Percentiles rank a stretch among this genome's conserved stretches.
Evolutionary conservation across 37 sponge, comb jelly and placozoan genomes (phyloP).

Genomic region (Crambe crambe): DNA sequence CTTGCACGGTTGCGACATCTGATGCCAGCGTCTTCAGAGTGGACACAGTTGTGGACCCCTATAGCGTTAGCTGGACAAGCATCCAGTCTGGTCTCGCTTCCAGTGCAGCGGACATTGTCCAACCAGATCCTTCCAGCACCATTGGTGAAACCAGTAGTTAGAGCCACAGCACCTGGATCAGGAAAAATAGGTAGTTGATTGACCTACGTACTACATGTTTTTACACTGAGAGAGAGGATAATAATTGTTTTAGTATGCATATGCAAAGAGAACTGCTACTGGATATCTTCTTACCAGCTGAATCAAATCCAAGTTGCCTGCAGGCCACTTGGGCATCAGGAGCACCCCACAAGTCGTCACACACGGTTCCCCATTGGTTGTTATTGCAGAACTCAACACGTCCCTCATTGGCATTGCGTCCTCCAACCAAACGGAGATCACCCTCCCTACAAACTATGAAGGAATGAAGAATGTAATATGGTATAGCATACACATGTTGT

Average conservation of each 20-base stretch:
- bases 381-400: conserved; percentile 26
- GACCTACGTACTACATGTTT: neutral
- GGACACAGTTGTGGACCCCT: conserved; percentile 30
- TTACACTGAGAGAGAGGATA: neutral
- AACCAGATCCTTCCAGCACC: conserved; percentile 34
- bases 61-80: conserved; percentile 19
- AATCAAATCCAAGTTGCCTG: conserved; percentile 19
- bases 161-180: neutral
- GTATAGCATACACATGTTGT: neutral
- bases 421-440: neutral
- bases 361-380: conserved; percentile 34
- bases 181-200: neutral
- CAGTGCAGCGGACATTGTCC: conserved; percentile 32
- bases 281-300: neutral
- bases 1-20: neutral
- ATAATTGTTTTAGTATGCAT: neutral
- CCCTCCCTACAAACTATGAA: neutral
- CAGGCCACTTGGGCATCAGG: conserved; percentile 29
- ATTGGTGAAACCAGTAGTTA: neutral
- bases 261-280: neutral
- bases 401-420: conserved; percentile 10
- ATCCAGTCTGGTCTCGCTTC: conserved; percentile 27
- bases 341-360: conserved; percentile 15
- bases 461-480: too few relatives aligned
- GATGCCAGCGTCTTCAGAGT: conserved; percentile 32